Evolutionary conservation across 2,113 vertebrate species (phyloP), one percentile per base, ranked within the genome.

Genomic region (Sphaerodactylus townsendi): DNA sequence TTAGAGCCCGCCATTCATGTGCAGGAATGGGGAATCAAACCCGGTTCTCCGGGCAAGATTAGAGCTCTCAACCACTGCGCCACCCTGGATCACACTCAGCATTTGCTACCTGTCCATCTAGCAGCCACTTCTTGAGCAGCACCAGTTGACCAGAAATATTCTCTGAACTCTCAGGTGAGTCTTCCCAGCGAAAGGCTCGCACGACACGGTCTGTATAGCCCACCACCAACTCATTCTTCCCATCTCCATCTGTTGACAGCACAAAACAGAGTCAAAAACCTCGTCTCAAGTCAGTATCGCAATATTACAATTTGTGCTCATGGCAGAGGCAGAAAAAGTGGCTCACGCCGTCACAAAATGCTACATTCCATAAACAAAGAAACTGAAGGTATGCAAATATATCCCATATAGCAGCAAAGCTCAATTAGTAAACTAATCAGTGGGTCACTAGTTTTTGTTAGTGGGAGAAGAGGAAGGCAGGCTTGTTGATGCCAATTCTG

Each of bases 151-250:
- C 98, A 1, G 94, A 93, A 8, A 95, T 72, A 14, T 95, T 87
- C 7, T 99, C 98, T 0, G 96, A 86, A 11, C 90, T 73, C 2
- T 99, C 98, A 0, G 94, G 90, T 0, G 94, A 92, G 81, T 98
- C 98, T 76, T 99, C 98, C 99, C 99, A 99, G 15, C 98, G 97
- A 90, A 99, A 99, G 13, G 98, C 98, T 85, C 98, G 96, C 7
- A 99, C 99, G 77, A 99, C 98, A 0, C 98, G 96, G 96, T 99
- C 99, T 3, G 99, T 99, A 94, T 99, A 99, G 9, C 99, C 98
- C 72, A 99, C 96, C 71, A 99, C 98, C 91, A 99, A 92, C 92
- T 99, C 99, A 1, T 93, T 96, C 66, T 96, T 96, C 1, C 98
- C 98, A 33, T 99, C 98, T 59, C 98, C 98, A 86, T 99, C 99